Evolutionary conservation across 2,113 vertebrate genomes (phyloP), one percentile per base, ranked within the genome.

Genomic region (Ia io): DNA sequence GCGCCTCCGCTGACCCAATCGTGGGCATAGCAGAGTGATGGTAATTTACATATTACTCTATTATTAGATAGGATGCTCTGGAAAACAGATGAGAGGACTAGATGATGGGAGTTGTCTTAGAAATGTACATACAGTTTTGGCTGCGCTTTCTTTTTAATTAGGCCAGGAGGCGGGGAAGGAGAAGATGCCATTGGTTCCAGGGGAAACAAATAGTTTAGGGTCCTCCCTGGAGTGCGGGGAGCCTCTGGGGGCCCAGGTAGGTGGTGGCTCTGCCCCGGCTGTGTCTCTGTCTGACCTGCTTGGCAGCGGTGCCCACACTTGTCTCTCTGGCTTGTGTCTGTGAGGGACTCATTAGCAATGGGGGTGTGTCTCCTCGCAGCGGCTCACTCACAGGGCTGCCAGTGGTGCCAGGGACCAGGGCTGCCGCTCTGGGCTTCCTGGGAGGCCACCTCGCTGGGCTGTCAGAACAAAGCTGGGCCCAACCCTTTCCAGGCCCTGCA

Each of bases 281-380:
- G 32, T 3, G 40, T 63, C n/a, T 47, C 32, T 32, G n/a, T 6
- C 49, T 28, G 20, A 49, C 28, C 32, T 71, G 40, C 6, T 56
- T 30, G 25, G 37, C 35, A 5, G 49, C 23, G 1, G 51, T 77
- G 73, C 40, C 22, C 13, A 71, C 20, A 0, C 80, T 35, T 3
- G 28, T 22, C 53, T 73, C 49, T 28, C 65, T 40, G 53, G 90
- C 82, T 30, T 63, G 77, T 6, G 32, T 93, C 63, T 88, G n/a
- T 61, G 87, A 1, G 28, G 69, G 74, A 10, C 92, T 97, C 96
- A 96, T 97, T 94, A 96, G 96, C 95, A 91, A 82, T 53, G 96
- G 82, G 92, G 86, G 70, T 76, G 96, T 96, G 92, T 96, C 82
- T 94, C 82, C 4, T 84, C 32, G 97, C 96, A 96, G 95, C 90